Evolutionary conservation across 2,888 invertebrate species (phyloP).

Genomic region (Thera obeliscata): DNA sequence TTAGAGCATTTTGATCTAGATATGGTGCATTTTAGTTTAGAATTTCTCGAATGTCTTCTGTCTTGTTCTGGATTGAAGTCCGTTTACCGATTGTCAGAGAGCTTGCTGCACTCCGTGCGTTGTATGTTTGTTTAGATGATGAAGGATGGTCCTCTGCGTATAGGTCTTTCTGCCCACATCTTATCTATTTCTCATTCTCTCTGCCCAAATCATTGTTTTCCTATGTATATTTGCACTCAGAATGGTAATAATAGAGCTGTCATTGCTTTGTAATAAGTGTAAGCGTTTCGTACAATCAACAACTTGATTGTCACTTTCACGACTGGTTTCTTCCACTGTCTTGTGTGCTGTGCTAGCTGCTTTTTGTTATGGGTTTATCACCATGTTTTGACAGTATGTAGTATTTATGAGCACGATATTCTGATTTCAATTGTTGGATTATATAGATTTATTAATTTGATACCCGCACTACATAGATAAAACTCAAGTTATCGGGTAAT

Average conservation of each 20-base stretch:
- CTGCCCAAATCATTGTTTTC: slow-evolving; percentile 73
- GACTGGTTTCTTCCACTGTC: slow-evolving; percentile 83
- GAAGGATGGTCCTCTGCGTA: slow-evolving; percentile 48
- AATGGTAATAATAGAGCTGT: slow-evolving; percentile 85
- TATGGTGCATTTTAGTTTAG: slow-evolving; percentile 82
- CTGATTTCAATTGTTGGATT: slow-evolving; percentile 52
- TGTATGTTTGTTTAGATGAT: slow-evolving; percentile 53
- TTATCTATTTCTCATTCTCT: slow-evolving; percentile 68
- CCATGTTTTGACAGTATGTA: slow-evolving; percentile 76
- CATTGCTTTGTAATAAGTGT: slow-evolving; percentile 81
- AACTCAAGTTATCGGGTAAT: slow-evolving; percentile 4
- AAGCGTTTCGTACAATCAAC: slow-evolving; percentile 82
- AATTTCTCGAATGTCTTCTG: slow-evolving; percentile 73
- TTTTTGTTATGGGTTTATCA: slow-evolving; percentile 84
- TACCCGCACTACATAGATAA: slow-evolving; percentile 5
- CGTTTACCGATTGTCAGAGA: slow-evolving; percentile 56
- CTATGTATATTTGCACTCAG: slow-evolving; percentile 75
- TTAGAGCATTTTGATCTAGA: slow-evolving; percentile 58
- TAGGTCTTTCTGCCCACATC: slow-evolving; percentile 75
- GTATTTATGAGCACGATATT: slow-evolving; percentile 74
- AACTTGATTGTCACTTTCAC: slow-evolving; percentile 82
- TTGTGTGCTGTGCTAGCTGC: slow-evolving; percentile 84
- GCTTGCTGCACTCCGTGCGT: slow-evolving; percentile 60
- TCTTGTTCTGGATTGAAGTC: slow-evolving; percentile 56
- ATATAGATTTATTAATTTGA: slow-evolving; percentile 33